Conservation (phyloP, 2,113 vertebrate species). For the Myxocyprinus asiaticus region DNA sequence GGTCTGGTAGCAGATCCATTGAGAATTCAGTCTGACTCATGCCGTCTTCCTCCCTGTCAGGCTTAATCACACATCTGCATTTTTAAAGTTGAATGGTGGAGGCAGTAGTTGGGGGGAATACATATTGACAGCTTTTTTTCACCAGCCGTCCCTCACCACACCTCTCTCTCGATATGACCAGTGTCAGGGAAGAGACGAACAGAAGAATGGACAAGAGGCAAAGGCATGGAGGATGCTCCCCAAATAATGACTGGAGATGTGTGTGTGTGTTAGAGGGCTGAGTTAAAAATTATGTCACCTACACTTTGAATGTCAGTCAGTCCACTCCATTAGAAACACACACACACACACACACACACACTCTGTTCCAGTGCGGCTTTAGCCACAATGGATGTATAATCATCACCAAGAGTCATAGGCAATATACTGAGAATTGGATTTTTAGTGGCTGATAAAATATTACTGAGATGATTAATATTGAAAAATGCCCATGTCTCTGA, state of each 20-base stretch:
- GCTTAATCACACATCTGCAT: constrained; percentile 66
- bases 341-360: constrained; percentile 43
- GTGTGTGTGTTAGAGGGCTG: constrained; percentile 33
- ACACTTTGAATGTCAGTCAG: constrained; percentile 58
- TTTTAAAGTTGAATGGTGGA: constrained; percentile 74
- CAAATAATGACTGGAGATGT: constrained; percentile 27
- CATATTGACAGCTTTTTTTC: constrained; percentile 71
- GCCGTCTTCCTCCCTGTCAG: constrained; percentile 62
- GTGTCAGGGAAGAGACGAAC: constrained; percentile 4
- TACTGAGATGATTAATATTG: constrained; percentile 85
- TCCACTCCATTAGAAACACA: constrained; percentile 55
- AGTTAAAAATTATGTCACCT: constrained; percentile 64
- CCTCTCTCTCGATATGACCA: constrained; percentile 34
- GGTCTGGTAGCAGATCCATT: constrained; percentile 52
- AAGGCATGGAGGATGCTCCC: constrained; percentile 14
- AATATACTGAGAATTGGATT: constrained; percentile 80
- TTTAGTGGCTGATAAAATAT: constrained; percentile 84
- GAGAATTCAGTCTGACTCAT: constrained; percentile 60
- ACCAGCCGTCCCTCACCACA: constrained; percentile 46
- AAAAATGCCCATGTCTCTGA: constrained; percentile 75
- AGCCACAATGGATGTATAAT: constrained; percentile 64
- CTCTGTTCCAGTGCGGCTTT: constrained; percentile 20
- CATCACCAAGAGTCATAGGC: constrained; percentile 72
- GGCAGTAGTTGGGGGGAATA: constrained; percentile 60
- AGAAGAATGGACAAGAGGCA: not conserved